Conservation (phyloP, 1,140 invertebrate species). For the Saxidomus purpurata region DNA sequence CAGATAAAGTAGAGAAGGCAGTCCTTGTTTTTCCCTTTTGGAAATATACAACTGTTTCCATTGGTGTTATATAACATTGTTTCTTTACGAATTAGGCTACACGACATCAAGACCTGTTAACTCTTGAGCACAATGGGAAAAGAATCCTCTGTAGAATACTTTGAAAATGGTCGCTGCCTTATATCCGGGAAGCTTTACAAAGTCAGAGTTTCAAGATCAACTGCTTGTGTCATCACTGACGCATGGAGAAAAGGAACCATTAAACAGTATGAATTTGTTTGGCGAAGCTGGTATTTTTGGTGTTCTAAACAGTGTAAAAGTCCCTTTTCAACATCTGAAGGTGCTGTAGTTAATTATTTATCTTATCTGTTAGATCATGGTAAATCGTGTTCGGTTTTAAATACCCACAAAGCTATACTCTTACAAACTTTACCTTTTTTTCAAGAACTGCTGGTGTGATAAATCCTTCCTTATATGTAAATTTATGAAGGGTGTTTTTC, state of each 20-base stretch:
- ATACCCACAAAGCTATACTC: constrained; percentile 39
- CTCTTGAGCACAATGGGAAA: constrained; percentile 24
- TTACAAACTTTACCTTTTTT: constrained; percentile 25
- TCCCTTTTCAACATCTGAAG: constrained; percentile 51
- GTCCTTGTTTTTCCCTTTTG: no score
- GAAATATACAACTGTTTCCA: constrained; percentile 57
- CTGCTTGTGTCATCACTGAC: neutral
- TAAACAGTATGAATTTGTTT: constrained; percentile 21
- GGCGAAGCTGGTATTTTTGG: constrained; percentile 46
- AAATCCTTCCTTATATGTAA: neutral
- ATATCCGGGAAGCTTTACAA: constrained; percentile 52
- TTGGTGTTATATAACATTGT: constrained; percentile 38
- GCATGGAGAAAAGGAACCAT: constrained; percentile 36
- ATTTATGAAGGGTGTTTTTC: constrained; percentile 51
- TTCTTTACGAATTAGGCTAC: constrained; percentile 51
- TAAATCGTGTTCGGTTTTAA: constrained; percentile 40
- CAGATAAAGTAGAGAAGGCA: constrained; percentile 52
- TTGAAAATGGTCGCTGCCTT: constrained; percentile 50
- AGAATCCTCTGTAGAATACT: constrained; percentile 40
- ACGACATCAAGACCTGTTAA: constrained; percentile 36
- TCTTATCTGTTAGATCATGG: neutral
- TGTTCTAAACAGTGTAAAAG: neutral
- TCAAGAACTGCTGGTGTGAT: constrained; percentile 15
- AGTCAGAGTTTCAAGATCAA: constrained; percentile 9
- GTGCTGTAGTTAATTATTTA: constrained; percentile 9